Base-by-base conservation (phyloP, 2,113 vertebrate species). In the Merops nubicus region DNA sequence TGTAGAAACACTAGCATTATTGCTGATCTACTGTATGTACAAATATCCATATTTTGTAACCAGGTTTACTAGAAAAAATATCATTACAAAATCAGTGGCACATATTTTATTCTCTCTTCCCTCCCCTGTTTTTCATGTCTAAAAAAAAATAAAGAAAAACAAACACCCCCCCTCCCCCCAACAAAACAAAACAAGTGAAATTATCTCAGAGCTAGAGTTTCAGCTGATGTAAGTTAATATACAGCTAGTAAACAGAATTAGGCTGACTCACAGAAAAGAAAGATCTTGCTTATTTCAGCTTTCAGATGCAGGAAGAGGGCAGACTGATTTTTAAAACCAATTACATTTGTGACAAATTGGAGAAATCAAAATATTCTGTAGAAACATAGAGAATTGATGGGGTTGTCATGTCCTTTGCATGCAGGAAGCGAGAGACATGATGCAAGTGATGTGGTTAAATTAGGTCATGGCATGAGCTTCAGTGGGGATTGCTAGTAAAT, bases 401-500 rank as follows among this genome's bases (percentile, higher is more conserved):
- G 25, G 6, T 28, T 77, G 31, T 83, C 72, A 83, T 85, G 38
- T 88, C 42, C 21, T 70, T 40, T 51, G 21, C 23, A 2, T 9
- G 13, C 60, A 56, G 83, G 51, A 70, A 78, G 64, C 63, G 40
- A 72, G 36, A 88, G 79, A 54, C 18, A 33, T 15, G 29, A 60
- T 87, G 83, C 56, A 78, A 92, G 51, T 81, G 68, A 59, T 84
- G 73, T 74, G 65, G 76, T 96, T 93, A 78, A 87, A 96, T 89
- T 84, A 81, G 94, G 64, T 96, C 5, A 17, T 78, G 83, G 76
- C 73, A 81, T 59, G 69, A 81, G 33, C 84, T 95, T 95, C 5
- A 10, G 43, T 88, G 54, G 64, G 51, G 94, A 51, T 84, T 89
- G 94, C 80, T 91, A 85, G 94, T 88, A 91, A 96, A 93, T 96